These are phyloP conservation scores for Camelus dromedarius DNA, from an alignment of 2,113 vertebrate species.

Conservation along the genomic window DNA sequence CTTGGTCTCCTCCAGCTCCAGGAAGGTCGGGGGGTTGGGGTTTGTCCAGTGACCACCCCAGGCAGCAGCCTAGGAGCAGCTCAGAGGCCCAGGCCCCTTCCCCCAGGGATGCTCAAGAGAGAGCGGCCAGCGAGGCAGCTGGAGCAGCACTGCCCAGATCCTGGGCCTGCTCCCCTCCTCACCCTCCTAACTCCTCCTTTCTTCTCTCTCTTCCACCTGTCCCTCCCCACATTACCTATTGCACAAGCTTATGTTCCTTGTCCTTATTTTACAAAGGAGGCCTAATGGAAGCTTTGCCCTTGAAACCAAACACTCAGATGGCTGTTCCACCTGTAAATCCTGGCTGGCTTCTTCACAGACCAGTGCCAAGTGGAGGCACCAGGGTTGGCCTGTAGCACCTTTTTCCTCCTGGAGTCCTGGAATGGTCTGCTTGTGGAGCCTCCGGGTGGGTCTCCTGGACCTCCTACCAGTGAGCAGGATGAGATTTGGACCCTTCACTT, in stretches of 20 bases:
- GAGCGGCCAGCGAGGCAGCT: not conserved
- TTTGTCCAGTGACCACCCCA: not conserved
- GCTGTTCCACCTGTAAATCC: not conserved
- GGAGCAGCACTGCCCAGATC: not conserved
- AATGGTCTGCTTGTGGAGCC: not conserved
- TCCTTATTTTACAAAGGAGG: conserved; percentile 16
- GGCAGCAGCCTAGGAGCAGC: not conserved
- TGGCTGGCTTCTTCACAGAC: not conserved
- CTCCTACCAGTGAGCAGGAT: not conserved
- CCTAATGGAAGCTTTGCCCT: not conserved
- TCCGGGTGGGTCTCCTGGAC: not conserved
- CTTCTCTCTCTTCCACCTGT: not conserved
- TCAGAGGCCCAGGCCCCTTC: not conserved
- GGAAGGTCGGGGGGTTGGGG: conserved; percentile 55
- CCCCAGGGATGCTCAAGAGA: not conserved
- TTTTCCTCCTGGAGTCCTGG: not conserved
- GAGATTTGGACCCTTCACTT: not conserved
- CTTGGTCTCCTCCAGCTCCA: conserved; percentile 33
- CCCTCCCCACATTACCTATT: not conserved
- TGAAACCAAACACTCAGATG: not conserved
- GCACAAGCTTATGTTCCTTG: not conserved
- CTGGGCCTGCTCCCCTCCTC: not conserved
- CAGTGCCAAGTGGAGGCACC: not conserved
- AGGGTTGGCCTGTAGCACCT: not conserved
- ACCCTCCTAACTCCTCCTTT: not conserved